Evolutionary conservation across 1,140 invertebrate genomes (phyloP).

Genomic region (Lamellibrachia luymesi): DNA sequence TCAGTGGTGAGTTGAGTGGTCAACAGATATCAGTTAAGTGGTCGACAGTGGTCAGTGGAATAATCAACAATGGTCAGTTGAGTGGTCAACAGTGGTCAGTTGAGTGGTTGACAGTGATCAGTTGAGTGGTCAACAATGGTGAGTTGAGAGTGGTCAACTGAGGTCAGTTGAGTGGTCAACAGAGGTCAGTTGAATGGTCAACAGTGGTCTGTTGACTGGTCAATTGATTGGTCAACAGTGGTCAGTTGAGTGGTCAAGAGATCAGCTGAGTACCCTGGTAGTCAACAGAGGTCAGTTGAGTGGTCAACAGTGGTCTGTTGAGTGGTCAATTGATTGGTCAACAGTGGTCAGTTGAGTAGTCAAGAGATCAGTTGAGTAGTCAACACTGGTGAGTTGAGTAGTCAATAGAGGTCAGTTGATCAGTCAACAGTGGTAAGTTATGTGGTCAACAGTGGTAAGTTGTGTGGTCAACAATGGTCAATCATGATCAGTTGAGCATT

Average conservation of each 20-base stretch:
- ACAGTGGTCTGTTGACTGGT: neutral
- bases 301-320: neutral
- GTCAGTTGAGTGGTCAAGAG: neutral
- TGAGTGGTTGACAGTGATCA: neutral
- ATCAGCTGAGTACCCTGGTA: no score
- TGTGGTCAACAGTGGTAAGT: neutral
- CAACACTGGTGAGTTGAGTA: no score
- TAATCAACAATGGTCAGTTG: neutral
- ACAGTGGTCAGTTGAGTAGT: neutral
- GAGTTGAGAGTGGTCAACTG: no score
- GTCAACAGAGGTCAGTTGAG: neutral
- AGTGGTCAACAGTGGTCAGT: neutral
- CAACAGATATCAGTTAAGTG: no score
- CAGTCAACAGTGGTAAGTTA: neutral
- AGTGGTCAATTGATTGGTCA: neutral
- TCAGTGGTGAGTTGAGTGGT: no score
- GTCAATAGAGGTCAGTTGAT: no score
- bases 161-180: neutral
- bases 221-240: neutral
- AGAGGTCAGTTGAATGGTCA: neutral
- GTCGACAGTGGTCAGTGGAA: no score
- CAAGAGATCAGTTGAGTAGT: no score
- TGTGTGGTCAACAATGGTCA: no score
- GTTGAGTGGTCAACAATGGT: no score
- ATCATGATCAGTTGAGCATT: no score